phyloP scores from a whole-genome alignment of 2,888 invertebrate species.

The Psylliodes chrysocephalus region DNA sequence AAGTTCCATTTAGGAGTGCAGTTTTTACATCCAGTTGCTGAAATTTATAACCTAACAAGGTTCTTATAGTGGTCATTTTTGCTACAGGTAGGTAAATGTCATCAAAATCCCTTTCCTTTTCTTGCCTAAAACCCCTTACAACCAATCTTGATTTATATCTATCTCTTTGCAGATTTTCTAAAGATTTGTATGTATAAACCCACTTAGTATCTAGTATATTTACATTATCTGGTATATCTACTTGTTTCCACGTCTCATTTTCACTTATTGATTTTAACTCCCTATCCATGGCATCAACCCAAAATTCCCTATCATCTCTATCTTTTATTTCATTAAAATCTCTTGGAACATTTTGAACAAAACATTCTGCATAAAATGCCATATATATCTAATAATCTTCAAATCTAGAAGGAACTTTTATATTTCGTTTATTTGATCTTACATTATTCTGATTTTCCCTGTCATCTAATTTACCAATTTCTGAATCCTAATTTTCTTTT shows the following conservation, averaged over 20 bases:
- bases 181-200: constrained; percentile 5
- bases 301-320: not conserved
- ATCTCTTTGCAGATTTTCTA: constrained; percentile 2
- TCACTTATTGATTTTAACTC: constrained; percentile 9
- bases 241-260: constrained; percentile 15
- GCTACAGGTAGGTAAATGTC: constrained; percentile 16
- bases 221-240: not conserved
- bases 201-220: constrained; percentile 15
- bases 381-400: not conserved
- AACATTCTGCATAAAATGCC: constrained; percentile 16
- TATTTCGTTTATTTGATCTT: not conserved
- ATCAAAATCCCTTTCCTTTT: not conserved
- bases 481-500: too few species aligned
- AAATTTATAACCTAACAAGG: too few species aligned
- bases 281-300: constrained; percentile 17
- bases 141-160: constrained; percentile 12
- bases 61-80: constrained; percentile 10
- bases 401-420: not conserved
- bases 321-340: constrained; percentile 4
- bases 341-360: too few species aligned
- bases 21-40: too few species aligned
- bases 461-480: not conserved
- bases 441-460: not conserved
- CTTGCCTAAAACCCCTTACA: not conserved
- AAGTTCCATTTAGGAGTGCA: too few species aligned